A percentile compares a stretch with the other conserved stretches of the same genome.
Evolutionary conservation across 2,797 vertebrate species (phyloP).

Genomic region (Dromococcyx pavoninus): DNA sequence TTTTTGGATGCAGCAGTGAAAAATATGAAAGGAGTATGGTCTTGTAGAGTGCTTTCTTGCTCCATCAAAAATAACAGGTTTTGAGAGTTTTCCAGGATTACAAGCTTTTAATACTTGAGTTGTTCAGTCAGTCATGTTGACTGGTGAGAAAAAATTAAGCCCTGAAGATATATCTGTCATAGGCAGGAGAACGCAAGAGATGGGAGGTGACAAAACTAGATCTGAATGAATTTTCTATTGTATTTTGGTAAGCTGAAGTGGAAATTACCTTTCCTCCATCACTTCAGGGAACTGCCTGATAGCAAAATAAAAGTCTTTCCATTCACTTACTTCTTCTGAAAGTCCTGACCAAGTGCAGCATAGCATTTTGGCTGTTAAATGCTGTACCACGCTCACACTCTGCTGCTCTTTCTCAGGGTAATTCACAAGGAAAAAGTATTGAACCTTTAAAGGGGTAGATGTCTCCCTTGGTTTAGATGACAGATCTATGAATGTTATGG

Average conservation of each 20-base stretch:
- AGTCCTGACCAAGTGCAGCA: not conserved
- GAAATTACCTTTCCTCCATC: not conserved
- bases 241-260: not conserved
- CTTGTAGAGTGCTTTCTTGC: not conserved
- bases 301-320: not conserved
- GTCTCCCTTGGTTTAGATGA: not conserved
- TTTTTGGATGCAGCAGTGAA: not conserved
- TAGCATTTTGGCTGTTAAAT: not conserved
- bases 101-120: not conserved
- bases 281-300: not conserved
- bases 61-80: not conserved
- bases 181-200: not conserved
- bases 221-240: not conserved
- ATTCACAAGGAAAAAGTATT: not conserved
- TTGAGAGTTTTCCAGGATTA: not conserved
- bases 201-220: not conserved
- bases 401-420: not conserved
- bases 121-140: not conserved
- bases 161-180: not conserved
- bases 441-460: not conserved
- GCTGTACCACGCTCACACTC: not conserved
- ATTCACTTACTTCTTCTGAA: not conserved
- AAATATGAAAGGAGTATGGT: not conserved
- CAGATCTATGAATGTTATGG: not conserved
- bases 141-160: not conserved